Conservation (phyloP, 2,113 vertebrate genomes). For the Illadopsis cleaveri region DNA sequence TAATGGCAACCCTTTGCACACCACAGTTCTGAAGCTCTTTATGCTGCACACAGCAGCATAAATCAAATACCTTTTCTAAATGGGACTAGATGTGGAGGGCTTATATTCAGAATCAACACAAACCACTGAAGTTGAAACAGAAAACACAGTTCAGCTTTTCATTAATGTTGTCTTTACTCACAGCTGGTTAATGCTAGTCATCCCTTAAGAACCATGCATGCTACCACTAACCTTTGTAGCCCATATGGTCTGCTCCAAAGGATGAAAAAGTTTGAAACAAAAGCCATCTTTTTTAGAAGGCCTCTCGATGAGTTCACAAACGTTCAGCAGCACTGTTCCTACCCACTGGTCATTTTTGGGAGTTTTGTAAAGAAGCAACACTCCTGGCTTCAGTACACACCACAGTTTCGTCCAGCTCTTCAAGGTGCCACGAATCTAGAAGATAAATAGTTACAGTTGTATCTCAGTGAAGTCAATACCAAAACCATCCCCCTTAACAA, state of each 20-base stretch:
- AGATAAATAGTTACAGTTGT: background rate
- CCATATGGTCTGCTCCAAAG: conserved; percentile 98
- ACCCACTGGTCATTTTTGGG: conserved; percentile 98
- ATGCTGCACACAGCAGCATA: background rate
- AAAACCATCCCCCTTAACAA: background rate
- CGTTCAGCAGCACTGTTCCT: conserved; percentile 96
- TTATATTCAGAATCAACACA: background rate
- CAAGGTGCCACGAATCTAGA: conserved; percentile 94
- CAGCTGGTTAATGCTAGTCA: background rate
- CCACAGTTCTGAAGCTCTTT: background rate
- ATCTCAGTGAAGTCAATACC: background rate
- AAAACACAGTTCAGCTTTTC: background rate
- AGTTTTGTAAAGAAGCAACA: conserved; percentile 96
- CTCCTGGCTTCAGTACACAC: conserved; percentile 97
- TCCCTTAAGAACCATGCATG: background rate
- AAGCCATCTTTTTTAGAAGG: conserved; percentile 99
- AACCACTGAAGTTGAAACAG: background rate
- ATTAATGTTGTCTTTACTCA: background rate
- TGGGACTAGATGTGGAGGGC: background rate
- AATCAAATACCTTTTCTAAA: background rate
- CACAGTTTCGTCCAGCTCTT: conserved; percentile 99
- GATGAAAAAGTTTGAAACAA: conserved; percentile 99
- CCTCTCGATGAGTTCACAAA: conserved; percentile 97
- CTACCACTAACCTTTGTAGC: conserved; percentile 91
- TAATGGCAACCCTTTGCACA: background rate